These are phyloP conservation scores for Aphis gossypii DNA, from an alignment of 1,140 invertebrate genomes.

Conservation along the genomic window DNA sequence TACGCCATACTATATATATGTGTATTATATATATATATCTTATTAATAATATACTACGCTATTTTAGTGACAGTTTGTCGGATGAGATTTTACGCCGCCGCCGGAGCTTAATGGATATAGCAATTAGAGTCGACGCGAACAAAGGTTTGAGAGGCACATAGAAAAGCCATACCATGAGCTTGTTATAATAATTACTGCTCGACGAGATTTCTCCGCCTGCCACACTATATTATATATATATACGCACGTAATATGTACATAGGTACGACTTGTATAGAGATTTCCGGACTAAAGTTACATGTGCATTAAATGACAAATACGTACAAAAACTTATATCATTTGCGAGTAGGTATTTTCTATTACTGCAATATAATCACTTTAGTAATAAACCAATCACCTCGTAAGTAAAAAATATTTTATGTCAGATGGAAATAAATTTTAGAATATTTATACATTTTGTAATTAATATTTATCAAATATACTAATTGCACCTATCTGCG, in stretches of 20 bases:
- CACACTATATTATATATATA: not conserved
- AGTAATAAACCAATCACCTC: not conserved
- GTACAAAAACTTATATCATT: not conserved
- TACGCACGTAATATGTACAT: not conserved
- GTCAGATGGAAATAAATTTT: no score
- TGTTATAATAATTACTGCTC: not conserved
- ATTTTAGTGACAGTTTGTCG: conserved; percentile 29
- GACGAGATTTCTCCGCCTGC: not conserved
- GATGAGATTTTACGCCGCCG: not conserved
- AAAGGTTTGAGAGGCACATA: not conserved
- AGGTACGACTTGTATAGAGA: not conserved
- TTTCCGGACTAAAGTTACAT: not conserved
- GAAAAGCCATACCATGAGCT: conserved; percentile 6
- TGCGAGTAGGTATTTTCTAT: not conserved
- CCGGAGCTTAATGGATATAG: conserved; percentile 20
- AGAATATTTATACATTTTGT: not conserved
- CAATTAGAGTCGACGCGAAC: conserved; percentile 36
- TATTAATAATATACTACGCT: not conserved
- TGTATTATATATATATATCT: not conserved
- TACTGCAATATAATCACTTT: not conserved
- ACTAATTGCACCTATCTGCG: not conserved
- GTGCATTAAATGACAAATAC: not conserved
- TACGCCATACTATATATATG: not conserved
- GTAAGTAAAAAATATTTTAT: not conserved
- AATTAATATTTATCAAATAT: not conserved